Conservation (phyloP, 1,140 invertebrate genomes). For the Copidosoma floridanum region DNA sequence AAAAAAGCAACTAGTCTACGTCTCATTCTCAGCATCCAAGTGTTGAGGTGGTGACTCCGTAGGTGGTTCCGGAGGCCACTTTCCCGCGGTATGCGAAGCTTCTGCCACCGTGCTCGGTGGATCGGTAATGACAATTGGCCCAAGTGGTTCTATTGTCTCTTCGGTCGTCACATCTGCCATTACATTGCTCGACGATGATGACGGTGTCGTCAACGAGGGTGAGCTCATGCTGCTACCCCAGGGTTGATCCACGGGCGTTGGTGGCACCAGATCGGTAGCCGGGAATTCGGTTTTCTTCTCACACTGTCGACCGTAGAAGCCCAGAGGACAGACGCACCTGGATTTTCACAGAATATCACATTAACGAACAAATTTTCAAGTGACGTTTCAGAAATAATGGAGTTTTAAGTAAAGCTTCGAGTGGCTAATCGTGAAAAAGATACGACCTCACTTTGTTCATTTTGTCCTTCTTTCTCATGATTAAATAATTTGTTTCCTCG, state of each 20-base stretch:
- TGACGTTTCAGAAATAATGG: no score
- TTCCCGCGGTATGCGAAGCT: slow-evolving; percentile 49
- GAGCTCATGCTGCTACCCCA: background rate
- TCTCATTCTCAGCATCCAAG: slow-evolving; percentile 52
- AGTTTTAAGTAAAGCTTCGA: no score
- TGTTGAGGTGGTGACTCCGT: slow-evolving; percentile 37
- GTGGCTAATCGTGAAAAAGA: no score
- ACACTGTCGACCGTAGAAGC: slow-evolving; percentile 51
- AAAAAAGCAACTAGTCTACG: slow-evolving; percentile 30
- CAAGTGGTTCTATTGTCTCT: slow-evolving; percentile 40
- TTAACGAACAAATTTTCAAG: no score
- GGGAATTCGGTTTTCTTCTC: slow-evolving; percentile 48
- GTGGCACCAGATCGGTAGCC: slow-evolving; percentile 48
- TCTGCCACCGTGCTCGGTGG: slow-evolving; percentile 38
- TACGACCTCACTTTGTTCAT: no score
- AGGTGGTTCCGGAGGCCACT: slow-evolving; percentile 50
- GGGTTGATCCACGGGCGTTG: slow-evolving; percentile 33
- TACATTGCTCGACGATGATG: no score
- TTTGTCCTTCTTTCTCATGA: no score
- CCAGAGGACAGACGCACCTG: slow-evolving; percentile 50
- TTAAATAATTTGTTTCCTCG: no score
- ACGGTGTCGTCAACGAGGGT: no score
- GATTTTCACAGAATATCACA: background rate
- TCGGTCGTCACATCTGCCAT: background rate
- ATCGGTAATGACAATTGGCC: slow-evolving; percentile 46